A percentile compares a stretch with the other conserved stretches of the same genome.
These are phyloP conservation scores for Halictus quadricinctus DNA, from an alignment of 2,888 invertebrate genomes.

Conservation along the genomic window DNA sequence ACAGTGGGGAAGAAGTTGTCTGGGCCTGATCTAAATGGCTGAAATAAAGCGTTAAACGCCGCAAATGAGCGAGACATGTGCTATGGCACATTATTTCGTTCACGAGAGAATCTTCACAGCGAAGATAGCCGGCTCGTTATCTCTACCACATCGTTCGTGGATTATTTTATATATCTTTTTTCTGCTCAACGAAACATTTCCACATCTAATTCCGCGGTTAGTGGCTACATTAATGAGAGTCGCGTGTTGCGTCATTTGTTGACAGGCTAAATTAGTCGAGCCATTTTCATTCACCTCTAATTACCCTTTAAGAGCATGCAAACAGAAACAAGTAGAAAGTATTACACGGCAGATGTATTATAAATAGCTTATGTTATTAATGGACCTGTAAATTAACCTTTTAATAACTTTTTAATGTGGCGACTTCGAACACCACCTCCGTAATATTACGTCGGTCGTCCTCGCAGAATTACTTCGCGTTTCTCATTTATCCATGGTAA, in stretches of 20 bases:
- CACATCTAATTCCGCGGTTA: not conserved
- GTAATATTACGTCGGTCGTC: not conserved
- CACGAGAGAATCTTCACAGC: not conserved
- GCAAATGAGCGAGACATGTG: not conserved
- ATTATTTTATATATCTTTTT: not conserved
- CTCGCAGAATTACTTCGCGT: not conserved
- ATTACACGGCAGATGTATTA: not conserved
- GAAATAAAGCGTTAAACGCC: not conserved
- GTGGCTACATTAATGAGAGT: too few species aligned
- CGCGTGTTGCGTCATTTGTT: not conserved
- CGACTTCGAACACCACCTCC: not conserved
- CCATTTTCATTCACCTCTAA: slow-evolving; percentile 8
- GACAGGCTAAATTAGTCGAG: not conserved
- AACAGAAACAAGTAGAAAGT: not conserved
- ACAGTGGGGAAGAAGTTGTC: too few species aligned
- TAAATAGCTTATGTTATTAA: slow-evolving; percentile 1
- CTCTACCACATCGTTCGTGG: not conserved
- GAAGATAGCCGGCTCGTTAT: not conserved
- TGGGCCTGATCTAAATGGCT: not conserved
- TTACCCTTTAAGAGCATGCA: not conserved
- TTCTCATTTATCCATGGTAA: not conserved
- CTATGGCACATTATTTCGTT: not conserved
- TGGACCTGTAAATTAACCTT: not conserved
- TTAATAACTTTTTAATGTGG: not conserved
- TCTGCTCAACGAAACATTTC: not conserved